Evolutionary conservation across 1,140 invertebrate genomes (phyloP).

Genomic region (Nebria ingens): DNA sequence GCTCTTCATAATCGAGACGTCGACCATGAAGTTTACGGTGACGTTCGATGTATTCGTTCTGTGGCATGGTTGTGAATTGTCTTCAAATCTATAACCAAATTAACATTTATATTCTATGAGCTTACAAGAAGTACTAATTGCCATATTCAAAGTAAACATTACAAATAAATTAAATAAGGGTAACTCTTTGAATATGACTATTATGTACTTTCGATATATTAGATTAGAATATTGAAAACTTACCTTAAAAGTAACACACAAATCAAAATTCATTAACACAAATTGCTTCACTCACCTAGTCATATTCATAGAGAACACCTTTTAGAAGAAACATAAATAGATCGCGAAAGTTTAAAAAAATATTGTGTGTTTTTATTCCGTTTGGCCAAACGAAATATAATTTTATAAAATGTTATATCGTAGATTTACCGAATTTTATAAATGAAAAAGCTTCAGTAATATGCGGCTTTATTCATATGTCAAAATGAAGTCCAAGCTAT

Average conservation of each 20-base stretch:
- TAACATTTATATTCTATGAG: neutral
- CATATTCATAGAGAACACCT: slow-evolving; percentile 22
- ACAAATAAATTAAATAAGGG: slow-evolving; percentile 14
- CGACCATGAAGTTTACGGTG: slow-evolving; percentile 92
- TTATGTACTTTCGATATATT: slow-evolving; percentile 17
- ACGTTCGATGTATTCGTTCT: slow-evolving; percentile 99
- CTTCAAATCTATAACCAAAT: neutral
- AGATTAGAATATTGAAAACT: slow-evolving; percentile 9
- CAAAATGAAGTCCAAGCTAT: too few species aligned
- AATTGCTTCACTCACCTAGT: slow-evolving; percentile 15
- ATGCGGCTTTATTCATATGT: too few species aligned
- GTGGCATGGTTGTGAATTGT: slow-evolving; percentile 63
- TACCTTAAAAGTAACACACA: slow-evolving; percentile 15
- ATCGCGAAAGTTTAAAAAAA: too few species aligned
- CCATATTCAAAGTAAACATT: slow-evolving; percentile 10
- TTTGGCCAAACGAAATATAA: too few species aligned
- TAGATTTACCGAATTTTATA: too few species aligned
- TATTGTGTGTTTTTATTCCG: too few species aligned
- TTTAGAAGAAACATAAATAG: too few species aligned
- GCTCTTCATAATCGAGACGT: slow-evolving; percentile 94
- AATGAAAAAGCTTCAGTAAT: too few species aligned
- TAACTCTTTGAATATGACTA: slow-evolving; percentile 30
- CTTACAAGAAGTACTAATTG: neutral
- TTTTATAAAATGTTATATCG: too few species aligned
- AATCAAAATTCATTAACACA: neutral